Conservation (phyloP, 2,113 vertebrate genomes). For the Dasyornis broadbenti region DNA sequence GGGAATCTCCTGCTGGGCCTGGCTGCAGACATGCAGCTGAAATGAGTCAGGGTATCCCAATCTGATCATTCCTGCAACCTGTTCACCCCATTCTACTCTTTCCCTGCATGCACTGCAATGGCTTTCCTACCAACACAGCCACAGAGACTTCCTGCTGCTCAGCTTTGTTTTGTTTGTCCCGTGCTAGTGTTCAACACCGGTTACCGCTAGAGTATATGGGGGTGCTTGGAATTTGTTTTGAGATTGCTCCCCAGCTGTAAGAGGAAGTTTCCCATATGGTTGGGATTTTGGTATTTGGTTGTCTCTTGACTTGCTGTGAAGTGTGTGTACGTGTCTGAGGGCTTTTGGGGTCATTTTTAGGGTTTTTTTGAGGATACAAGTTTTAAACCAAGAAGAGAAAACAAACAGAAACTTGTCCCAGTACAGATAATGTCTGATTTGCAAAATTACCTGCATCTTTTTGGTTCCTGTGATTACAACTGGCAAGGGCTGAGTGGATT, state of each 20-base stretch:
- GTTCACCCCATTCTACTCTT: neutral
- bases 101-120: neutral
- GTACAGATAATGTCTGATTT: neutral
- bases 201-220: neutral
- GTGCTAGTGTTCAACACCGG: neutral
- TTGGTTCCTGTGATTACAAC: neutral
- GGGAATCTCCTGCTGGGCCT: neutral
- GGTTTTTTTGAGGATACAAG: neutral
- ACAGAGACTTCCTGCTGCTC: neutral
- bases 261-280: neutral
- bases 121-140: neutral
- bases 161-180: neutral
- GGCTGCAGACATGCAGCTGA: accelerated
- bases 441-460: neutral
- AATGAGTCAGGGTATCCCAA: neutral
- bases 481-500: neutral
- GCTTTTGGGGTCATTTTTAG: neutral
- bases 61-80: neutral
- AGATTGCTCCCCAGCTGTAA: neutral
- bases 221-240: neutral
- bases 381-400: neutral
- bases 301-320: neutral
- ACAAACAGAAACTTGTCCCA: neutral
- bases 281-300: neutral
- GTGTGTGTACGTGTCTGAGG: neutral